Evolutionary conservation across 1,140 invertebrate species (phyloP).

Genomic region (Patella vulgata): DNA sequence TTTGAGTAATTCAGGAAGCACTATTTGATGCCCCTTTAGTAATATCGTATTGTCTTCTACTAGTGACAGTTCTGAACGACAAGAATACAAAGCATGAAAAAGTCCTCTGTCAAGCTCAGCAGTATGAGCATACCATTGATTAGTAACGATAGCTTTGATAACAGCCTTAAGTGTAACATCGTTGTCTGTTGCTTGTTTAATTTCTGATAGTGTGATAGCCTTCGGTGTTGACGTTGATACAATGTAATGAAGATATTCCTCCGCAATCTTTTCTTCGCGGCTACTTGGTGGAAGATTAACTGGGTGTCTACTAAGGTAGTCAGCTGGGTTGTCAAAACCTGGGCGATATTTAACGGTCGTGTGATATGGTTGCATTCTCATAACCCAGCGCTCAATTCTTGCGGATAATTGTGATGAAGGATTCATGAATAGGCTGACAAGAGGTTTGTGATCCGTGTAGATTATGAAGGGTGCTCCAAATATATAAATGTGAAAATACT

Average conservation of each 20-base stretch:
- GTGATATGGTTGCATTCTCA: constrained; percentile 36
- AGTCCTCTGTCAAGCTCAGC: too few relatives aligned
- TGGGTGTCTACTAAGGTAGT: constrained; percentile 13
- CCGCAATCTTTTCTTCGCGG: not conserved
- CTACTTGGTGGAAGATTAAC: constrained; percentile 16
- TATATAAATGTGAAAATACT: constrained; percentile 65
- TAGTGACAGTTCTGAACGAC: not conserved
- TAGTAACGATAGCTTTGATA: not conserved
- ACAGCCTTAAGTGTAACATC: not conserved
- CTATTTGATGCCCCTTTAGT: constrained; percentile 13
- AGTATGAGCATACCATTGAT: too few relatives aligned
- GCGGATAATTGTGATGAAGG: constrained; percentile 22
- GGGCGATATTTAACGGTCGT: constrained; percentile 19
- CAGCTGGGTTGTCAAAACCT: constrained; percentile 13
- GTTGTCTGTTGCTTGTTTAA: not conserved
- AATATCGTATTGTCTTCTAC: constrained; percentile 4
- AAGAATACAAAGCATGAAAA: too few relatives aligned
- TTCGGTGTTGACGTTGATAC: not conserved
- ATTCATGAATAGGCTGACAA: constrained; percentile 42
- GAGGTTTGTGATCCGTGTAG: constrained; percentile 63
- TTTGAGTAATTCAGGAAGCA: constrained; percentile 18
- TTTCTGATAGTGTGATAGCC: not conserved
- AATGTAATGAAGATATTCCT: constrained; percentile 1
- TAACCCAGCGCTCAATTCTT: constrained; percentile 37
- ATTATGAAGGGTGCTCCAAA: constrained; percentile 59